phyloP scores from a whole-genome alignment of 2,113 vertebrate genomes.

The Oryctolagus cuniculus region mOryCun1.1 NC_091443.1:59599001-59599500 shows the following conservation, averaged over 20 bases:
- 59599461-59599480: conserved; percentile 48
- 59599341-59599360: neutral
- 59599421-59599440: neutral
- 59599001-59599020: neutral
- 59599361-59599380: conserved; percentile 40
- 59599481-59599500: conserved; percentile 13
- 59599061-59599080: neutral
- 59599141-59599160: neutral
- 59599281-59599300: conserved; percentile 47
- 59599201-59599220: conserved; percentile 19
- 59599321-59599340: conserved; percentile 27
- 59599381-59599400: conserved; percentile 53
- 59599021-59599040: conserved; percentile 19
- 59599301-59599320: neutral
- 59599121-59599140: conserved; percentile 46
- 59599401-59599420: conserved; percentile 46
- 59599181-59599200: neutral
- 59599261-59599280: conserved; percentile 48
- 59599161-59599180: neutral
- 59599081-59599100: neutral
- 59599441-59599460: neutral
- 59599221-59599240: conserved; percentile 39
- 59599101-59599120: neutral
- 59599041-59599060: conserved; percentile 14
- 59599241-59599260: conserved; percentile 37